These are phyloP conservation scores for Bradynema listronoti DNA, from an alignment of 1,140 invertebrate species.

Conservation along the genomic window DNA sequence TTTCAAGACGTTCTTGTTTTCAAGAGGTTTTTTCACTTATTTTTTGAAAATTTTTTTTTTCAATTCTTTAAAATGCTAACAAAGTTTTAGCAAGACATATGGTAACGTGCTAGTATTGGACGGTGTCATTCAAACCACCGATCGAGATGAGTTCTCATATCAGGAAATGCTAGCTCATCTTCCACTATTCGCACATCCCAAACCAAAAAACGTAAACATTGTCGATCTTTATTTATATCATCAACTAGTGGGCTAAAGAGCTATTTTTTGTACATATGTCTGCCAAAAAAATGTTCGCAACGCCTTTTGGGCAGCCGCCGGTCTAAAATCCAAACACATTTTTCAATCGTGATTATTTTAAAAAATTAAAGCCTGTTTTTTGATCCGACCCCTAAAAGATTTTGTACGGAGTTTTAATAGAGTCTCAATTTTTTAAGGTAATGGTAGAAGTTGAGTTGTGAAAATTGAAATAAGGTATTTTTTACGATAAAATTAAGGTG, in stretches of 20 bases:
- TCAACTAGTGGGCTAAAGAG: too few relatives aligned
- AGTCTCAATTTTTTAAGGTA: too few relatives aligned
- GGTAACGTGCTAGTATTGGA: conserved; percentile 84
- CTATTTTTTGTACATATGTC: too few relatives aligned
- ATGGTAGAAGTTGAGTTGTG: too few relatives aligned
- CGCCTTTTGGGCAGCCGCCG: too few relatives aligned
- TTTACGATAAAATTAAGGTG: conserved; percentile 62
- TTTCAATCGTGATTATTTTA: too few relatives aligned
- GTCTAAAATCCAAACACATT: too few relatives aligned
- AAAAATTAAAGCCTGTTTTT: too few relatives aligned
- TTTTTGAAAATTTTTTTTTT: conserved; percentile 26
- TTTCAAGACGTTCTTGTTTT: conserved; percentile 84
- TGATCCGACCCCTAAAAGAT: too few relatives aligned
- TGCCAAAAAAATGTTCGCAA: too few relatives aligned
- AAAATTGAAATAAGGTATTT: not conserved
- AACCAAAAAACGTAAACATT: conserved; percentile 12
- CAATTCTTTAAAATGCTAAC: conserved; percentile 2
- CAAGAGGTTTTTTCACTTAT: conserved; percentile 67
- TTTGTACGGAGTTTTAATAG: too few relatives aligned
- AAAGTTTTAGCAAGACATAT: conserved; percentile 68
- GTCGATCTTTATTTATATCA: too few relatives aligned
- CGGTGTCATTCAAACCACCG: conserved; percentile 91
- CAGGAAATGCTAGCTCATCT: conserved; percentile 97
- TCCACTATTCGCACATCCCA: conserved; percentile 60
- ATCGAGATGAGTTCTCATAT: conserved; percentile 91